phyloP scores from a whole-genome alignment of 2,113 vertebrate genomes.

The Opisthocomus hoazin region DNA sequence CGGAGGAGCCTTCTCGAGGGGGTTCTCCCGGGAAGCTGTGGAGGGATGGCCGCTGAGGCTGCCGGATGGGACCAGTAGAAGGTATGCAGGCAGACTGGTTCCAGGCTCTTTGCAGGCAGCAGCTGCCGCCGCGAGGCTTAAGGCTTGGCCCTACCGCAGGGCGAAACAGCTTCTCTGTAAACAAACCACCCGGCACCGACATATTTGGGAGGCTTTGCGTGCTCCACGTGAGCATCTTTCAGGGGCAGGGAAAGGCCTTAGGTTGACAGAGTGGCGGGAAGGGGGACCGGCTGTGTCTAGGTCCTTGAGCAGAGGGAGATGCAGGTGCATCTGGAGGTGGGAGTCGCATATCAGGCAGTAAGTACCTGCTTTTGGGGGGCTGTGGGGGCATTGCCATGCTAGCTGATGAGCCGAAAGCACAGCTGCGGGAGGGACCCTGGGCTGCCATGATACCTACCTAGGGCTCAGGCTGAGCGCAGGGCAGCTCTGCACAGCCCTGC shows the following conservation, averaged over 20 bases:
- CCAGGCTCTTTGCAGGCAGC: background rate
- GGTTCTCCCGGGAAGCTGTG: background rate
- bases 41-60: background rate
- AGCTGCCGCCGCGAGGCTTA: fast-evolving
- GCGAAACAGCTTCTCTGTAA: background rate
- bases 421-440: background rate
- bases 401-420: background rate
- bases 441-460: background rate
- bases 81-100: constrained; percentile 37
- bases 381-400: background rate
- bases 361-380: background rate
- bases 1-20: background rate
- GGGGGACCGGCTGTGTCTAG: background rate
- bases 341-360: background rate
- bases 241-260: background rate
- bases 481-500: background rate
- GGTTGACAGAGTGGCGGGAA: background rate
- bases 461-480: background rate
- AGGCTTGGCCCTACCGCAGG: background rate
- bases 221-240: background rate
- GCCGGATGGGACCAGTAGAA: background rate
- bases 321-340: background rate
- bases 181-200: background rate
- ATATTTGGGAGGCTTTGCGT: background rate
- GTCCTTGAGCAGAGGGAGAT: background rate